A percentile compares a stretch with the other conserved stretches of the same genome.
Evolutionary conservation across 2,888 invertebrate species (phyloP).

Genomic region (Caradrina kadenii): DNA sequence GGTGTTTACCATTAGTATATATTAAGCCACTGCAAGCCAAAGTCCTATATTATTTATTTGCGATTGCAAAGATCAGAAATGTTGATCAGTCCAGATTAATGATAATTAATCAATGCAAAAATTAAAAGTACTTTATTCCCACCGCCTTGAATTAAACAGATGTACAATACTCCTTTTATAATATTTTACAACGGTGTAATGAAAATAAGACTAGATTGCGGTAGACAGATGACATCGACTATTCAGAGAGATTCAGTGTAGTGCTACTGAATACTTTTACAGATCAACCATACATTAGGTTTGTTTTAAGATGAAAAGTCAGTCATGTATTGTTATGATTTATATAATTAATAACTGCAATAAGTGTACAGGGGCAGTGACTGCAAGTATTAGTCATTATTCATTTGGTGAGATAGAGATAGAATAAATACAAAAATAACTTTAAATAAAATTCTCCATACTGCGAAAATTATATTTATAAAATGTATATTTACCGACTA

Average conservation of each 20-base stretch:
- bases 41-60: too few species aligned
- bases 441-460: neutral
- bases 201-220: neutral
- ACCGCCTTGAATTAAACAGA: too few species aligned
- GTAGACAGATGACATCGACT: neutral
- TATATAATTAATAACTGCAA: neutral
- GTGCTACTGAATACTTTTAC: neutral
- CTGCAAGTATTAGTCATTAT: neutral
- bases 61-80: too few species aligned
- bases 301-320: neutral
- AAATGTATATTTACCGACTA: slow-evolving; percentile 90
- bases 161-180: too few species aligned
- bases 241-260: neutral
- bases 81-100: too few species aligned
- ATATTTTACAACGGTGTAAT: neutral
- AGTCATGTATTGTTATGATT: too few species aligned
- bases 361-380: neutral
- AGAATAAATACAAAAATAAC: neutral
- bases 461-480: neutral
- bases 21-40: too few species aligned
- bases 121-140: too few species aligned
- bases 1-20: too few species aligned
- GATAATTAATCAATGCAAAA: too few species aligned
- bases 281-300: neutral
- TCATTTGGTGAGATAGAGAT: neutral